Evolutionary conservation across 2,888 invertebrate species (phyloP).

Genomic region (Teleogryllus oceanicus): DNA sequence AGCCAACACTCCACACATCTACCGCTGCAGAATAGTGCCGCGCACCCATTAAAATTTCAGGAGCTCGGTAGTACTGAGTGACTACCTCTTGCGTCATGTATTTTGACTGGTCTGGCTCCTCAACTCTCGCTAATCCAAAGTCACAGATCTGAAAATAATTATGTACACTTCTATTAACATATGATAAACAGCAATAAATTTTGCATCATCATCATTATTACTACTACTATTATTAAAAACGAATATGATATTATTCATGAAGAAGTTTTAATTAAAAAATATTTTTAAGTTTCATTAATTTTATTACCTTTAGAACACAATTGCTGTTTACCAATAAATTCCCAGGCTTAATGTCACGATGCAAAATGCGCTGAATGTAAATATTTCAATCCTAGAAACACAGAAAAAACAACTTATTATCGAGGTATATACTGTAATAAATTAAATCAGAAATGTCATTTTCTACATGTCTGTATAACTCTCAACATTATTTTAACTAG

Average conservation of each 20-base stretch:
- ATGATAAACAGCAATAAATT: too few relatives aligned
- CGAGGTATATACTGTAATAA: too few relatives aligned
- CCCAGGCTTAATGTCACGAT: constrained; percentile 98
- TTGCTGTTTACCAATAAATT: constrained; percentile 98
- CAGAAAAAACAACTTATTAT: too few relatives aligned
- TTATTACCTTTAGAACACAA: constrained; percentile 86
- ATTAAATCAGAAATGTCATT: not conserved
- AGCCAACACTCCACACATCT: constrained; percentile 99
- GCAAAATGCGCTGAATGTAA: constrained; percentile 98
- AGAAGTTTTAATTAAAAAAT: too few relatives aligned
- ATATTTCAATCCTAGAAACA: constrained; percentile 82
- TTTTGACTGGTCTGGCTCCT: constrained; percentile 88
- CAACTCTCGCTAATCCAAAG: constrained; percentile 96
- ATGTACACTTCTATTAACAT: too few relatives aligned
- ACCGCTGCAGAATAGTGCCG: constrained; percentile 94
- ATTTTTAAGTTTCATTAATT: not conserved
- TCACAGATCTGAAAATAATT: constrained; percentile 79
- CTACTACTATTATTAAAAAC: too few relatives aligned
- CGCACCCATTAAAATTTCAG: constrained; percentile 98
- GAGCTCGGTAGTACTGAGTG: constrained; percentile 98
- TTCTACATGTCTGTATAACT: not conserved
- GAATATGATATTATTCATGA: too few relatives aligned
- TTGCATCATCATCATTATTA: too few relatives aligned
- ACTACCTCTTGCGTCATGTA: constrained; percentile 99
- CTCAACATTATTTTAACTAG: too few relatives aligned